phyloP scores from a whole-genome alignment of 2,888 invertebrate species.

The Ctenicera cuprea region DNA sequence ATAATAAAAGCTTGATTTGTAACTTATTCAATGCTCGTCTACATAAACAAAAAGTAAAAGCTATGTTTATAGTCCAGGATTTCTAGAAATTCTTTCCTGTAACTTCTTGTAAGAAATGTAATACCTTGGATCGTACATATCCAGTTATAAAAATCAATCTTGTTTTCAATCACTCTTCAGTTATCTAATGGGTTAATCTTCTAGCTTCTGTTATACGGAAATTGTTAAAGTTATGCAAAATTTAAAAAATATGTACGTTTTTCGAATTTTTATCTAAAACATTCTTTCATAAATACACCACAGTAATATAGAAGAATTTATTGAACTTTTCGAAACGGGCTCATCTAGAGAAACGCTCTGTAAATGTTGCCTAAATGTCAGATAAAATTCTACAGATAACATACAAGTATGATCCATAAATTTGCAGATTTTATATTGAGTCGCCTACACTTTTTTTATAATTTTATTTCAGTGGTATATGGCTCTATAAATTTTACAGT shows the following conservation, averaged over 20 bases:
- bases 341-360: too few species aligned
- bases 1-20: constrained; percentile 15
- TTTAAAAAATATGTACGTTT: too few species aligned
- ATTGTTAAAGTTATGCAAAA: neutral
- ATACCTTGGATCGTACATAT: constrained; percentile 2
- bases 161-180: constrained; percentile 9
- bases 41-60: constrained; percentile 32
- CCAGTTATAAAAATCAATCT: neutral
- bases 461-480: neutral
- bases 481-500: constrained; percentile 24
- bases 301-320: too few species aligned
- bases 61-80: constrained; percentile 16
- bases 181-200: constrained; percentile 19
- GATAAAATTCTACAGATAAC: too few species aligned
- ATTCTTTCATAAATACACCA: too few species aligned
- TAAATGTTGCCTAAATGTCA: too few species aligned
- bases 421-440: too few species aligned
- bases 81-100: constrained; percentile 20
- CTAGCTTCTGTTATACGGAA: constrained; percentile 17
- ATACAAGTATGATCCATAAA: too few species aligned
- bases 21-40: constrained; percentile 10
- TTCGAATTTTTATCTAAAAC: too few species aligned
- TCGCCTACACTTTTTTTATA: neutral
- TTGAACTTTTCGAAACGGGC: too few species aligned
- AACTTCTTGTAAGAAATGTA: constrained; percentile 24